Evolutionary conservation across 2,888 invertebrate species (phyloP).

Genomic region (Esperia sulphurella): DNA sequence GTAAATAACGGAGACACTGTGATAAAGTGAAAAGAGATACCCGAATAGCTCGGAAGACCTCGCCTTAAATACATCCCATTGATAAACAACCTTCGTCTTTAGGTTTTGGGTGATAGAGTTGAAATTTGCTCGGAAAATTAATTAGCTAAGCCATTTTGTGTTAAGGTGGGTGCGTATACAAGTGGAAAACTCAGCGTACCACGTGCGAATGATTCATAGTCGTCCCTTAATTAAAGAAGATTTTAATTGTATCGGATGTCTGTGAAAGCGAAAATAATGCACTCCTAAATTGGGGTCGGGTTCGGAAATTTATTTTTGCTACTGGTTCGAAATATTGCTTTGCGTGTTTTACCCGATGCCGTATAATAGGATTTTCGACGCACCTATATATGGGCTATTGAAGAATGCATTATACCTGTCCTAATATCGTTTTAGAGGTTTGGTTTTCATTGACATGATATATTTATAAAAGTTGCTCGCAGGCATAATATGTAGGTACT

Average conservation of each 20-base stretch:
- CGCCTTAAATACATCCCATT: conserved; percentile 46
- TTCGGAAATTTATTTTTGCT: conserved; percentile 69
- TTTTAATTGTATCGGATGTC: conserved; percentile 80
- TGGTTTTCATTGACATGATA: too few relatives aligned
- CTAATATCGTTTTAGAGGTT: too few relatives aligned
- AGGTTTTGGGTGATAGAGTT: conserved; percentile 34
- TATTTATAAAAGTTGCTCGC: too few relatives aligned
- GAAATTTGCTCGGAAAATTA: conserved; percentile 38
- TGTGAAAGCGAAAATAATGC: conserved; percentile 79
- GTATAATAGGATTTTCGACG: not conserved
- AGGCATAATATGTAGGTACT: too few relatives aligned
- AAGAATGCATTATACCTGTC: not conserved
- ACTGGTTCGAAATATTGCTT: conserved; percentile 60
- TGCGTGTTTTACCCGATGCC: conserved; percentile 49
- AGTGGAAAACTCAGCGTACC: conserved; percentile 78
- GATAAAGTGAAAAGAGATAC: conserved; percentile 78
- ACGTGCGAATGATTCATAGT: conserved; percentile 79
- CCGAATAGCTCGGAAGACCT: conserved; percentile 46
- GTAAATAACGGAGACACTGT: conserved; percentile 76
- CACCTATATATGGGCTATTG: not conserved
- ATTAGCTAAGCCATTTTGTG: conserved; percentile 37
- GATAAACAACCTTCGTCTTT: conserved; percentile 40
- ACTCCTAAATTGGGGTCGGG: conserved; percentile 76
- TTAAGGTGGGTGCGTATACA: conserved; percentile 60
- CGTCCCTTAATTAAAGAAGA: conserved; percentile 80